phyloP scores from a whole-genome alignment of 2,113 vertebrate species.

The Varanus komodoensis region DNA sequence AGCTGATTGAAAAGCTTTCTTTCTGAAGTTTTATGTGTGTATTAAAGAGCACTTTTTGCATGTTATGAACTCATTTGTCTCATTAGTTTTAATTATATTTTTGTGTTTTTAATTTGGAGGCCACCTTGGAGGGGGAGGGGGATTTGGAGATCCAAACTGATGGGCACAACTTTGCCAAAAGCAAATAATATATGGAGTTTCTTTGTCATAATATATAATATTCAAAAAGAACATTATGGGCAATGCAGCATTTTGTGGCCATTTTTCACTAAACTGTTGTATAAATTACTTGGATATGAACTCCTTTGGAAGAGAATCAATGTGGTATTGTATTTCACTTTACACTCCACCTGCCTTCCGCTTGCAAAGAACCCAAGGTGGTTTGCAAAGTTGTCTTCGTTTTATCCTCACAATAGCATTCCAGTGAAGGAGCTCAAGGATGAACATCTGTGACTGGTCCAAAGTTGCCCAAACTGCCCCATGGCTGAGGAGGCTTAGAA shows the following conservation, averaged over 20 bases:
- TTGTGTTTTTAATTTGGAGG: background rate
- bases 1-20: background rate
- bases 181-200: background rate
- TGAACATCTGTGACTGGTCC: too few species aligned
- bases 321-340: too few species aligned
- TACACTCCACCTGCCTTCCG: too few species aligned
- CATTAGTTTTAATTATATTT: background rate
- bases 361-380: too few species aligned
- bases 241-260: background rate
- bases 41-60: background rate
- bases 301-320: background rate
- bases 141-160: too few species aligned
- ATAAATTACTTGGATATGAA: background rate
- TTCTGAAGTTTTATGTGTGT: background rate
- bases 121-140: too few species aligned
- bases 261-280: background rate
- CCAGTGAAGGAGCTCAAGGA: too few species aligned
- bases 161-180: background rate
- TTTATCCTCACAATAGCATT: too few species aligned
- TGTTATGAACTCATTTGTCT: background rate
- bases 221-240: background rate
- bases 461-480: too few species aligned
- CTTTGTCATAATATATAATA: background rate
- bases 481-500: too few species aligned
- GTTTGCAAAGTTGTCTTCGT: too few species aligned